These are phyloP conservation scores for Eleginops maclovinus DNA, from an alignment of 2,113 vertebrate species.

Conservation along the genomic window DNA sequence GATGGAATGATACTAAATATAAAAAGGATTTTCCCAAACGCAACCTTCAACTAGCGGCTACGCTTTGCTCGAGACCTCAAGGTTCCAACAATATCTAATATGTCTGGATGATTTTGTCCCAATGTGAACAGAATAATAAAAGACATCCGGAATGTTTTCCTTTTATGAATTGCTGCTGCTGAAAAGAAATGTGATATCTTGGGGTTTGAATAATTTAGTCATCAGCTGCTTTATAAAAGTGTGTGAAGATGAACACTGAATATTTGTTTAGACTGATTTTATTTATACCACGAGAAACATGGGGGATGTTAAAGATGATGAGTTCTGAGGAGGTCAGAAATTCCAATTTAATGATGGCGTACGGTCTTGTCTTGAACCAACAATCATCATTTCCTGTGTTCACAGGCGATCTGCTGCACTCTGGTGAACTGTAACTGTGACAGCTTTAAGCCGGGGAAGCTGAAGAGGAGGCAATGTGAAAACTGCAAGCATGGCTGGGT, in stretches of 20 bases:
- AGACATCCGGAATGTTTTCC: neutral
- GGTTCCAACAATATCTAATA: neutral
- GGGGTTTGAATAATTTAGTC: neutral
- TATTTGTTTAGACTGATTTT: neutral
- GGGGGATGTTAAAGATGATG: neutral
- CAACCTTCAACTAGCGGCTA: neutral
- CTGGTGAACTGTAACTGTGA: conserved; percentile 95
- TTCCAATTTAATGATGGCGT: neutral
- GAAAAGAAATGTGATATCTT: neutral
- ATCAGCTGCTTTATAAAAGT: neutral
- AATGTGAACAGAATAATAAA: neutral
- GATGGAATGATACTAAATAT: neutral
- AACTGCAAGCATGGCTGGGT: conserved; percentile 99
- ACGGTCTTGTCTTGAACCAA: neutral
- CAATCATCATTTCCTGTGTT: neutral
- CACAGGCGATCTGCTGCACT: conserved; percentile 94
- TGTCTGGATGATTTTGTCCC: neutral
- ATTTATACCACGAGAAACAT: neutral
- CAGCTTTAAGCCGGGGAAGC: conserved; percentile 94
- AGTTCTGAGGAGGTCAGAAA: neutral
- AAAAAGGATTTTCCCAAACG: neutral
- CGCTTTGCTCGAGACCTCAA: neutral
- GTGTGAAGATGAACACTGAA: neutral
- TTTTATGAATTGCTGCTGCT: neutral
- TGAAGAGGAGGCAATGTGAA: conserved; percentile 95